Evolutionary conservation across 2,888 invertebrate genomes (phyloP), one percentile per base, ranked within the genome.

Genomic region (Helicoverpa assulta): DNA sequence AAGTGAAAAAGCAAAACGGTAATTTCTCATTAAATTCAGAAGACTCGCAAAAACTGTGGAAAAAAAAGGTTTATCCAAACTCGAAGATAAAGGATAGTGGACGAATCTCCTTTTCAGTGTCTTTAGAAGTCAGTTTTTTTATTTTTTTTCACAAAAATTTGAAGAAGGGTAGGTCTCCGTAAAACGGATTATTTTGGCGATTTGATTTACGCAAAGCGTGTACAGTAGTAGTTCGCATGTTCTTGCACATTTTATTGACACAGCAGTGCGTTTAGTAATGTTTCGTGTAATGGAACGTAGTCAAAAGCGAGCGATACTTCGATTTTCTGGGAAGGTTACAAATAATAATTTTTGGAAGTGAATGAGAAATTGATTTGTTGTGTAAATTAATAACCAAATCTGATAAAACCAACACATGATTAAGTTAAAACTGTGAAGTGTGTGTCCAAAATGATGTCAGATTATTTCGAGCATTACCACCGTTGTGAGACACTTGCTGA

Each of bases 401-500:
- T n/a, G 66, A 26, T 5, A 18, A 43, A 54, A 60, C 52, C 64
- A 16, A 47, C 62, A 33, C 21, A 57, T 40, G 55, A 21, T 66
- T 54, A 21, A 57, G 37, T 70, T 51, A 37, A 63, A 57, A 40
- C 37, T 43, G 52, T 33, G 18, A 61, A 57, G 40, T 69, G 51
- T 33, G 59, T 58, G 53, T 53, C 82, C 85, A 68, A 92, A 85
- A 70, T 70, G 82, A 94, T 95, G 93, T 92, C 94, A 19, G 94
- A 94, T 74, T 94, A 91, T 86, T 93, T 89, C 78, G 94, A 94
- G 77, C 91, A 92, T 78, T 91, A 91, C 76, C 93, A 95, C 81
- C 96, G 96, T 78, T 97, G 97, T 96, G 97, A 97, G 88, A 96
- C 97, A 70, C 95, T 97, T 77, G 97, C 97, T 50, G 97, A 97